Evolutionary conservation across 2,113 vertebrate species (phyloP).

Genomic region (Solenodon paradoxus): DNA sequence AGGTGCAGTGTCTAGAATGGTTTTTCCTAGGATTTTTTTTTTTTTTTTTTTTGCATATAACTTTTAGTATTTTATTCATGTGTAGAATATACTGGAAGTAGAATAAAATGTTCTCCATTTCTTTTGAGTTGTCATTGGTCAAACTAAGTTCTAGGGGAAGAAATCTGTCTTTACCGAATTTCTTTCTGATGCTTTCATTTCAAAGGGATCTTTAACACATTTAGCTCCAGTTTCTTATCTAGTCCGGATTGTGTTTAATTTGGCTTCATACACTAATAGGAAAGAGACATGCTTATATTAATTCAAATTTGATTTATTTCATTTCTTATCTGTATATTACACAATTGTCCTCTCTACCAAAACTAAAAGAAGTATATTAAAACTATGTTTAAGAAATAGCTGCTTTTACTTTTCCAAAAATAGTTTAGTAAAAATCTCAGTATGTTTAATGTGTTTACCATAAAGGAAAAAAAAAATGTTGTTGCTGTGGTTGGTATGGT

Average conservation of each 20-base stretch:
- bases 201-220: background rate
- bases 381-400: background rate
- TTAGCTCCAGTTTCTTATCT: background rate
- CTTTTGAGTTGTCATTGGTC: background rate
- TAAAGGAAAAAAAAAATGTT: background rate
- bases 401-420: background rate
- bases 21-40: background rate
- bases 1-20: background rate
- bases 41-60: background rate
- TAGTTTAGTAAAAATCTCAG: background rate
- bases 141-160: background rate
- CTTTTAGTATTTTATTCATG: background rate
- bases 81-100: background rate
- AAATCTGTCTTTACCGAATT: background rate
- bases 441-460: background rate
- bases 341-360: background rate
- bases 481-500: background rate
- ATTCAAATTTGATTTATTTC: background rate
- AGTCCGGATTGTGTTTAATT: background rate
- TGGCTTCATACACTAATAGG: background rate
- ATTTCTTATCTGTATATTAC: background rate
- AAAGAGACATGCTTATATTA: background rate
- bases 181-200: constrained; percentile 20
- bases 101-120: background rate
- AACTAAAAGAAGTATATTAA: background rate